phyloP scores from a whole-genome alignment of 2,888 invertebrate species.

The Amphimallon solstitiale region DNA sequence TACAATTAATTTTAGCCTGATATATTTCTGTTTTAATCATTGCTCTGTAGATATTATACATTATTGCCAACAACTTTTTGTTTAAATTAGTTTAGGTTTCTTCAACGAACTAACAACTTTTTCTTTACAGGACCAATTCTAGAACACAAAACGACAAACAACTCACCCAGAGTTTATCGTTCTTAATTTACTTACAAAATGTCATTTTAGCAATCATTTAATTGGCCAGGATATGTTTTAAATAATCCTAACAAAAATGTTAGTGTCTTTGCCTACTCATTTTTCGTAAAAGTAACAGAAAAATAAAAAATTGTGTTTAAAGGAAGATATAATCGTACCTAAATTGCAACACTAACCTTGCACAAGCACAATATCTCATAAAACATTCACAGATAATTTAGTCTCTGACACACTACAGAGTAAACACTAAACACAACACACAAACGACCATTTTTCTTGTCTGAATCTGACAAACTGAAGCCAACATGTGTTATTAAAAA shows the following conservation, averaged over 20 bases:
- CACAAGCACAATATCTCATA: constrained; percentile 16
- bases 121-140: no score
- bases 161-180: no score
- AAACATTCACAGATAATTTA: constrained; percentile 29
- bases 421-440: constrained; percentile 4
- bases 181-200: no score
- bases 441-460: constrained; percentile 27
- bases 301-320: neutral
- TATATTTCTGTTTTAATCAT: no score
- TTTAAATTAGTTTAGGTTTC: no score
- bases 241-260: neutral
- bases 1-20: constrained; percentile 3
- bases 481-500: constrained; percentile 31
- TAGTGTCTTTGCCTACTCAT: neutral
- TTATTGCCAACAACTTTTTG: no score
- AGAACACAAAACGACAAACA: no score
- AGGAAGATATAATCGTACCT: neutral
- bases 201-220: neutral
- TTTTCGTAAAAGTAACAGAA: constrained; percentile 16
- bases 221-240: constrained; percentile 1
- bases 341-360: constrained; percentile 19
- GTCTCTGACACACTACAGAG: constrained; percentile 6
- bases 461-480: constrained; percentile 28
- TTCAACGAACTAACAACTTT: no score
- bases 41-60: no score